These are phyloP conservation scores for Erpobdella octoculata DNA, from an alignment of 2,888 invertebrate species.

Conservation along the genomic window DNA sequence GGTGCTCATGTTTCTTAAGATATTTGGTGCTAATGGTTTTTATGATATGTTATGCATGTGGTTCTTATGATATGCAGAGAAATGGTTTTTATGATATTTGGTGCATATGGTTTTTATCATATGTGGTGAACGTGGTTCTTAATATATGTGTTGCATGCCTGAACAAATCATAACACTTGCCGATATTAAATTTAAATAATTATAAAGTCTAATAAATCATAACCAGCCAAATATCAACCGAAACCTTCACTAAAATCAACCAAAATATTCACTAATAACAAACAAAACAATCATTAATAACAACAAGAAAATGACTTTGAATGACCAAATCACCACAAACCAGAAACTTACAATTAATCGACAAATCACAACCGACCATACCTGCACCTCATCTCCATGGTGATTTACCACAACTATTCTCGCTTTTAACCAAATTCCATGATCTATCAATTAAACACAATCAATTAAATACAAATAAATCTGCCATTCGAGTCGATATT, in stretches of 20 bases:
- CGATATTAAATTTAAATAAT: no score
- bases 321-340: background rate
- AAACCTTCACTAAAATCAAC: no score
- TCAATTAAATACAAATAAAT: background rate
- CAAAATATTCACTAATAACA: background rate
- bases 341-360: background rate
- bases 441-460: background rate
- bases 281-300: background rate
- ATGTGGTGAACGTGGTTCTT: no score
- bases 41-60: no score
- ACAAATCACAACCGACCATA: conserved; percentile 42
- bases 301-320: background rate
- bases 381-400: conserved; percentile 66
- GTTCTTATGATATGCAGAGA: background rate
- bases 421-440: conserved; percentile 55
- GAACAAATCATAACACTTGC: no score
- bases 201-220: no score
- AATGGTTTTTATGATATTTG: background rate
- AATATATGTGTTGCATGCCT: conserved; percentile 78
- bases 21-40: no score
- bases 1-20: background rate
- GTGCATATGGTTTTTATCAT: conserved; percentile 14
- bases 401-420: conserved; percentile 46
- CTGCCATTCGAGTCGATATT: background rate
- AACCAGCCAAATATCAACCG: no score